Percentiles rank a stretch among this genome's conserved stretches.
phyloP scores from a whole-genome alignment of 2,797 vertebrate species.

The Helarctos malayanus region DNA sequence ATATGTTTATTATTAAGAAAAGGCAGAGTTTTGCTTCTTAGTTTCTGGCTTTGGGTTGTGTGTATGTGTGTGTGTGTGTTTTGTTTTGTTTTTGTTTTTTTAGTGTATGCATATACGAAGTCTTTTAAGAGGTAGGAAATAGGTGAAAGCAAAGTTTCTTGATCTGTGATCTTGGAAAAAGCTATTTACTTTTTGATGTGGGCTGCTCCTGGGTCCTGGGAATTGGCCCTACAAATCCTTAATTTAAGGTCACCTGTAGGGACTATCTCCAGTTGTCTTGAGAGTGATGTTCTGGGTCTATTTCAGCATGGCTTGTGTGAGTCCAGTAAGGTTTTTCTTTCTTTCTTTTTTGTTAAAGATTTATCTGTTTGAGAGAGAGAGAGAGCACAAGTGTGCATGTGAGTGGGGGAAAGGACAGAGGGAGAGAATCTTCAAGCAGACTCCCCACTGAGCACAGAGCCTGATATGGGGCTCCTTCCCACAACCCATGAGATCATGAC shows the following conservation, averaged over 20 bases:
- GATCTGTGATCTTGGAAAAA: background rate
- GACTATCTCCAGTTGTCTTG: background rate
- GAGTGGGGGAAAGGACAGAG: background rate
- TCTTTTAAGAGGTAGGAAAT: background rate
- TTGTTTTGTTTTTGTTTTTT: background rate
- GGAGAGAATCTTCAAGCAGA: background rate
- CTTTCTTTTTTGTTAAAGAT: background rate
- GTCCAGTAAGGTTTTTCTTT: background rate
- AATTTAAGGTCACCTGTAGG: background rate
- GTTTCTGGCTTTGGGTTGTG: background rate
- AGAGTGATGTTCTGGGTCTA: background rate
- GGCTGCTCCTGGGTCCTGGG: background rate
- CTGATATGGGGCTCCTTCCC: background rate
- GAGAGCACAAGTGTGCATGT: background rate
- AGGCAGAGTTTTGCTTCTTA: background rate
- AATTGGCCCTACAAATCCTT: background rate
- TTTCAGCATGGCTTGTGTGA: background rate
- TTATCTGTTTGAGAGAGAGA: background rate
- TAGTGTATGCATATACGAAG: background rate
- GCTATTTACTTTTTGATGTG: background rate
- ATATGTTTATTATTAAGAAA: background rate
- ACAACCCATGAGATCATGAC: background rate
- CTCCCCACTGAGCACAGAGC: background rate
- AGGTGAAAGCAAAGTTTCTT: background rate
- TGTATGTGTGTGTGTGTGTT: background rate